These are phyloP conservation scores for Osmerus eperlanus DNA, from an alignment of 2,113 vertebrate species.

Conservation along the genomic window DNA sequence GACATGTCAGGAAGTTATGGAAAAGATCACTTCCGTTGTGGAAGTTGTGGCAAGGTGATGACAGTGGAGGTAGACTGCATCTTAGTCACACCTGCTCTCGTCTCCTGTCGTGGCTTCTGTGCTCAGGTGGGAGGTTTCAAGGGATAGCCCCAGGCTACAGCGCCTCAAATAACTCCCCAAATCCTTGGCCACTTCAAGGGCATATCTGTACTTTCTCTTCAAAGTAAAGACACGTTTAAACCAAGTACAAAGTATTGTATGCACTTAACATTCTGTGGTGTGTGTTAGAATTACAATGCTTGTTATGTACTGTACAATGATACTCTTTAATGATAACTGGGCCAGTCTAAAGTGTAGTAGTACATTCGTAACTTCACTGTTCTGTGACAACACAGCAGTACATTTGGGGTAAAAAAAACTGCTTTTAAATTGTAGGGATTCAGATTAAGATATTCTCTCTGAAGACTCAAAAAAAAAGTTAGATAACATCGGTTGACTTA, in stretches of 20 bases:
- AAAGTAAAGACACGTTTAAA: conserved; percentile 51
- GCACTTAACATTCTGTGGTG: neutral
- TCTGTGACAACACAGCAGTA: too few species aligned
- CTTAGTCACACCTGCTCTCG: conserved; percentile 37
- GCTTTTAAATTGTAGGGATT: too few species aligned
- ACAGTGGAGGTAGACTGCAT: conserved; percentile 27
- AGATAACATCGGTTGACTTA: too few species aligned
- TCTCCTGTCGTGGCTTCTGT: conserved; percentile 47
- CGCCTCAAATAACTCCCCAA: conserved; percentile 52
- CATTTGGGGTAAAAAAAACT: too few species aligned
- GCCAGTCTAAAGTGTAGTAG: too few species aligned
- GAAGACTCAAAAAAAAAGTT: too few species aligned
- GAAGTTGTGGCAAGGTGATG: conserved; percentile 39
- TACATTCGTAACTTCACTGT: too few species aligned
- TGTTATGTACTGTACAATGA: neutral
- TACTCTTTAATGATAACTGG: neutral
- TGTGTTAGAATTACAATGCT: neutral
- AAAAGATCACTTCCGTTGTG: conserved; percentile 37
- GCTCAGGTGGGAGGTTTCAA: conserved; percentile 53
- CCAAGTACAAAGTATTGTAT: conserved; percentile 31
- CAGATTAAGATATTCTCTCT: too few species aligned
- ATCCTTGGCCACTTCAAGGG: conserved; percentile 50
- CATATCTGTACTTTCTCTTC: conserved; percentile 39
- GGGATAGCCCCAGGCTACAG: conserved; percentile 54
- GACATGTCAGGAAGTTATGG: conserved; percentile 34